Evolutionary conservation across 2,888 invertebrate species (phyloP), one percentile per base, ranked within the genome.

Genomic region (Empis stercorea): DNA sequence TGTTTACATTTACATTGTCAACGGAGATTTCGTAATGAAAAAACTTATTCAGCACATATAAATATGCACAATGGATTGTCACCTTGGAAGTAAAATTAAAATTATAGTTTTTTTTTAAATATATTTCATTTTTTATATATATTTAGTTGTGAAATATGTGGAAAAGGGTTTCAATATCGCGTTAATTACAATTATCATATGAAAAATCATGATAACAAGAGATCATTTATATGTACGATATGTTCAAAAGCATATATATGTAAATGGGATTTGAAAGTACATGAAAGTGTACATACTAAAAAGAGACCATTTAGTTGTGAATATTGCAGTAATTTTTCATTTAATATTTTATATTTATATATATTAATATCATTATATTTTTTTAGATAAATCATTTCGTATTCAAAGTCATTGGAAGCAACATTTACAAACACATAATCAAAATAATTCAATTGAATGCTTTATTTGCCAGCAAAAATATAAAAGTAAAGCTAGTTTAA

Each of bases 241-340:
- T 62, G 62, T 43, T 52, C 48, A 2, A 62, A 62, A 41, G 51
- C 53, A 5, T 62, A 59, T 16, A 40, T 60, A 7, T 50, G 56
- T 23, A 61, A 58, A 23, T 48, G 57, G 17, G 61, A 61, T 52
- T 48, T 62, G 7, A 55, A 54, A 30, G 52, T 58, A 16, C 62
- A 62, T 43, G 51, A 50, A 34, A 54, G 61, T 5, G 46, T 48
- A 3, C 62, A 62, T 43, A 59, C 56, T 2, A 58, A 58, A 44
- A 54, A 59, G 30, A 53, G 62, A 1, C 57, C 54, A 2, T 60
- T 60, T 42, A 52, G 54, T 14, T 62, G 62, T 46, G 57, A 62
- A 47, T 48, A 61, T 46, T 62, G 62, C 45, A 56, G 58, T 59
- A 54, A 49, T 48, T 30, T 15, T 32, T 30, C 11, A 11, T n/a